Base-by-base conservation (phyloP, 2,888 invertebrate genomes). In the Rhamphomyia laevipes region DNA sequence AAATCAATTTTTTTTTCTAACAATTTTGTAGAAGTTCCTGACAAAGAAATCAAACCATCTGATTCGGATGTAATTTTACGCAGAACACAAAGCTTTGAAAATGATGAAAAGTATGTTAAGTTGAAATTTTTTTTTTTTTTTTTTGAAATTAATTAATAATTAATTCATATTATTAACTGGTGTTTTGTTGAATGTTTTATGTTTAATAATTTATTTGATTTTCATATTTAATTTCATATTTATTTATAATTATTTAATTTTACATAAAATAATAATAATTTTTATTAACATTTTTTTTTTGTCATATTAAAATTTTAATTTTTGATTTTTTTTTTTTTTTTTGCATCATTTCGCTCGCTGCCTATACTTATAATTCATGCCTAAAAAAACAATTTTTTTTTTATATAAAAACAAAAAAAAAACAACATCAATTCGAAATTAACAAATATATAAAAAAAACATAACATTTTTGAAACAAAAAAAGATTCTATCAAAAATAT, bases 401-500 rank as follows among this genome's bases (percentile, higher is more conserved):
- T 37, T 37, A 13, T n/a, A 6, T 6, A 13, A 13, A 10, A 38
- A 41, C 11, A 41, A 17, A 17, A n/a, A 3, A 5, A 27, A 42
- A 42, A 40, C 18, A 42, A 42, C 42, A 23, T n/a, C 15, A 27
- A 42, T 35, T 18, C 17, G 9, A 17, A 38, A 35, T 35, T 38
- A 16, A 17, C 15, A 38, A 38, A 17, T 17, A 15, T 38, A 23
- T 23, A 23, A 21, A 42, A 42, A 15, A 42, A 42, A 33, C 3
- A 30, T 37, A 49, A 46, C 47, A 51, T 53, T 49, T 49, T 50
- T 54, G 44, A 4, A 6, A 27, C 4, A 27, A 27, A 27, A 27
- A 42, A 42, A 89, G 88, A 82, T 89, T 88, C 82, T 86, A 86
- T 81, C 82, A 85, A 76, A 84, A 85, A 74, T 86, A 87, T 76